phyloP scores from a whole-genome alignment of 2,113 vertebrate species.

The Leucosticte australis region DNA sequence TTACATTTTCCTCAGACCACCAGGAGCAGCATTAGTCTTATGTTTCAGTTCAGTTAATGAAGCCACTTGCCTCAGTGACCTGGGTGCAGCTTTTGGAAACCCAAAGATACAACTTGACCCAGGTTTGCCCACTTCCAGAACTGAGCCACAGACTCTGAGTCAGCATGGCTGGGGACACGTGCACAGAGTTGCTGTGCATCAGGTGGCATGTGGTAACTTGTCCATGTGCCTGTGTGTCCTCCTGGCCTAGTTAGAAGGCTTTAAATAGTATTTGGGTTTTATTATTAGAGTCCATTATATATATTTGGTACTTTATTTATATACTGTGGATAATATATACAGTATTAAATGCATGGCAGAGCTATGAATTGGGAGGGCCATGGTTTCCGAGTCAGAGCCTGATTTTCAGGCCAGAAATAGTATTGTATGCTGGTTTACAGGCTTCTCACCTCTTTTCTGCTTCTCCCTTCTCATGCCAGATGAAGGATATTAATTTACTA shows the following conservation, averaged over 20 bases:
- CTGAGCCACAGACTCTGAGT: neutral
- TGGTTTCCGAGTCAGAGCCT: neutral
- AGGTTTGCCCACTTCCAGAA: neutral
- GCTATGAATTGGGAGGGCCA: neutral
- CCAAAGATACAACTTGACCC: neutral
- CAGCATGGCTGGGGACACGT: rapidly evolving
- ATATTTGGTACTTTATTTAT: neutral
- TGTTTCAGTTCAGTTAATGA: neutral
- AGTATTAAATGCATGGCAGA: neutral
- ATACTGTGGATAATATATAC: neutral
- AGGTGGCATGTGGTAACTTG: neutral
- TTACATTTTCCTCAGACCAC: neutral
- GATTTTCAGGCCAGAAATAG: neutral
- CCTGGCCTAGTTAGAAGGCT: neutral
- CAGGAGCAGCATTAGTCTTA: neutral
- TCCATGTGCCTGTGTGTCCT: neutral
- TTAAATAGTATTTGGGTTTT: neutral
- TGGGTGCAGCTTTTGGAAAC: neutral
- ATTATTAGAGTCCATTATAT: neutral
- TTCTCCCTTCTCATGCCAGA: neutral
- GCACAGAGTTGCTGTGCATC: neutral
- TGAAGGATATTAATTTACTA: neutral
- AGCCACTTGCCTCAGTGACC: neutral
- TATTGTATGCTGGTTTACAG: neutral
- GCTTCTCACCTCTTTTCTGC: neutral